These are phyloP conservation scores for Cryptoprocta ferox DNA, from an alignment of 2,797 vertebrate genomes.

Conservation along the genomic window DNA sequence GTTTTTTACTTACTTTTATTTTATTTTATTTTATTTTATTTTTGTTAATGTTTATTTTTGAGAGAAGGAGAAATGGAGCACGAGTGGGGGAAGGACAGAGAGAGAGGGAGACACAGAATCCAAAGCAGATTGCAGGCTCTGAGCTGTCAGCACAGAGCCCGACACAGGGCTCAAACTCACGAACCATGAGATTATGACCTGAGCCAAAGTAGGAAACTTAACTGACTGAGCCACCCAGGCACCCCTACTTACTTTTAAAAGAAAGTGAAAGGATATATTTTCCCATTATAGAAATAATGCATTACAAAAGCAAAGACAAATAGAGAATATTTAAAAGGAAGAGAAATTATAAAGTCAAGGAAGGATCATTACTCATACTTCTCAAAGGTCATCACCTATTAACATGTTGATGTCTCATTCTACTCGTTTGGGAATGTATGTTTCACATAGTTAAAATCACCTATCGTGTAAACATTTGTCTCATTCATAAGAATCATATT, in stretches of 20 bases:
- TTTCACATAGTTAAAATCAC: constrained; percentile 35
- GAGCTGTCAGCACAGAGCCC: no score
- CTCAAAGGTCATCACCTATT: constrained; percentile 24
- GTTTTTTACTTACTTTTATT: not conserved
- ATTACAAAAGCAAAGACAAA: constrained; percentile 51
- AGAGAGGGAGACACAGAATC: no score
- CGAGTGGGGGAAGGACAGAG: no score
- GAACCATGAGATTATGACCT: no score
- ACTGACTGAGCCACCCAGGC: no score
- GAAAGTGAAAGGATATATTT: not conserved
- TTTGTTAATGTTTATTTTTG: no score
- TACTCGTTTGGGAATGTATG: constrained; percentile 20
- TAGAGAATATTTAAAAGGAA: constrained; percentile 27
- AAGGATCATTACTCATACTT: constrained; percentile 23
- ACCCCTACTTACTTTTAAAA: not conserved
- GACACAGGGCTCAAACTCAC: no score
- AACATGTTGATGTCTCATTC: not conserved
- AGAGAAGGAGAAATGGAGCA: no score
- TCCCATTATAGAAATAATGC: not conserved
- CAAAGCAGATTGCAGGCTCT: no score
- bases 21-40: no score
- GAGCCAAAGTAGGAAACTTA: no score
- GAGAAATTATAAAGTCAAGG: not conserved
- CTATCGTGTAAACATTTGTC: not conserved
- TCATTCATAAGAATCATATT: constrained; percentile 32